These are phyloP conservation scores for Hydriomena furcata DNA, from an alignment of 2,888 invertebrate genomes.

Conservation along the genomic window DNA sequence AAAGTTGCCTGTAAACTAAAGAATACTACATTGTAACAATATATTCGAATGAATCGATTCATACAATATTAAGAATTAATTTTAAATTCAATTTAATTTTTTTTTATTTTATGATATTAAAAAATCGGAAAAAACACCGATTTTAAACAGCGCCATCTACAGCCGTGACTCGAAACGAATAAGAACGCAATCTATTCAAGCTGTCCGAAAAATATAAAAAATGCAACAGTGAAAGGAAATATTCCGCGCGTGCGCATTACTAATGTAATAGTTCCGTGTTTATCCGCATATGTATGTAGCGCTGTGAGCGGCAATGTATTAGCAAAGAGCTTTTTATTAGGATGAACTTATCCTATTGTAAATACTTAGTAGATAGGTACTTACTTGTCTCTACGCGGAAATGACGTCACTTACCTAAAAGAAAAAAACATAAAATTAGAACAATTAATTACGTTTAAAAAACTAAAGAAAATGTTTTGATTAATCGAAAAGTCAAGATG, in stretches of 20 bases:
- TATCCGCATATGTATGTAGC: constrained; percentile 16
- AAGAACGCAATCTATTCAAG: constrained; percentile 7
- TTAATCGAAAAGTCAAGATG: too few species aligned
- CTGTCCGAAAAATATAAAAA: constrained; percentile 29
- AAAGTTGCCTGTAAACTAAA: too few species aligned
- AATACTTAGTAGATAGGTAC: too few species aligned
- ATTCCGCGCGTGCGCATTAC: constrained; percentile 6
- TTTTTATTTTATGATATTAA: too few species aligned
- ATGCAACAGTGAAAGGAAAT: constrained; percentile 24
- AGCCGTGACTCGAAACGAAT: constrained; percentile 16
- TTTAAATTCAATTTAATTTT: too few species aligned
- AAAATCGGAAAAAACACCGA: too few species aligned
- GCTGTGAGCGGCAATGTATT: constrained; percentile 6
- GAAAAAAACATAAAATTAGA: background rate
- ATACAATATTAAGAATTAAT: too few species aligned
- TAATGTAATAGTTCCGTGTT: constrained; percentile 22
- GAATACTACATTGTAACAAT: too few species aligned
- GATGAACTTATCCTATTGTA: background rate
- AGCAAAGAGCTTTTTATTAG: background rate
- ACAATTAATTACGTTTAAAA: background rate
- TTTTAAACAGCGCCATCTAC: constrained; percentile 33
- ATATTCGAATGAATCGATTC: too few species aligned
- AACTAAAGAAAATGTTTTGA: too few species aligned
- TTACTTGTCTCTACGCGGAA: background rate
- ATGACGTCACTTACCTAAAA: constrained; percentile 17